Percentiles rank a stretch among this genome's conserved stretches.
Conservation (phyloP, 2,888 invertebrate genomes). For the Rhagonycha fulva region DNA sequence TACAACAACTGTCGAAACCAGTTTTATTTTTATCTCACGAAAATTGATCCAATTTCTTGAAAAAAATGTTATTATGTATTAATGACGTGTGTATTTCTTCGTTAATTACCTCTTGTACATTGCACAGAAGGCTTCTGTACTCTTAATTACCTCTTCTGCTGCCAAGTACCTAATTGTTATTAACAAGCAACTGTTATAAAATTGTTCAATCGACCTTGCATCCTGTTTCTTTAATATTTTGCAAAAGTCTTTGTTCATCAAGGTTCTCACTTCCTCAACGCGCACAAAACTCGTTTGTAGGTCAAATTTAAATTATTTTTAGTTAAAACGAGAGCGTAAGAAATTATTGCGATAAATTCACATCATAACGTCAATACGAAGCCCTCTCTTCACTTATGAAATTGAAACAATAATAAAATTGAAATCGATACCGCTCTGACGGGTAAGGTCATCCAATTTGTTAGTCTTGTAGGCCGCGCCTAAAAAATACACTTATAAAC, state of each 20-base stretch:
- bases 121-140: background rate
- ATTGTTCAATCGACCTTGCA: constrained; percentile 7
- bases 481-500: background rate
- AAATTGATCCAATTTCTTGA: background rate
- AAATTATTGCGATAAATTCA: background rate
- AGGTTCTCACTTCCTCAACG: constrained; percentile 12
- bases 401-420: background rate
- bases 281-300: background rate
- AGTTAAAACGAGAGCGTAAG: background rate
- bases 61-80: background rate
- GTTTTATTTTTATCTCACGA: background rate
- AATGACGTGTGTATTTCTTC: background rate
- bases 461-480: background rate
- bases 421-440: background rate
- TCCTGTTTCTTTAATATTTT: constrained; percentile 15
- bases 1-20: too few relatives aligned
- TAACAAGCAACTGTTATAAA: background rate
- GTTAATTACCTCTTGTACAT: background rate
- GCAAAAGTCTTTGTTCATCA: constrained; percentile 11
- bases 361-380: background rate
- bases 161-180: background rate
- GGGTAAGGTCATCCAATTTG: background rate
- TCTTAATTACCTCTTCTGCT: background rate
- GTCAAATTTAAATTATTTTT: background rate
- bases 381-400: background rate